These are phyloP conservation scores for Frankliniella fusca DNA, from an alignment of 2,888 invertebrate species.

Conservation along the genomic window DNA sequence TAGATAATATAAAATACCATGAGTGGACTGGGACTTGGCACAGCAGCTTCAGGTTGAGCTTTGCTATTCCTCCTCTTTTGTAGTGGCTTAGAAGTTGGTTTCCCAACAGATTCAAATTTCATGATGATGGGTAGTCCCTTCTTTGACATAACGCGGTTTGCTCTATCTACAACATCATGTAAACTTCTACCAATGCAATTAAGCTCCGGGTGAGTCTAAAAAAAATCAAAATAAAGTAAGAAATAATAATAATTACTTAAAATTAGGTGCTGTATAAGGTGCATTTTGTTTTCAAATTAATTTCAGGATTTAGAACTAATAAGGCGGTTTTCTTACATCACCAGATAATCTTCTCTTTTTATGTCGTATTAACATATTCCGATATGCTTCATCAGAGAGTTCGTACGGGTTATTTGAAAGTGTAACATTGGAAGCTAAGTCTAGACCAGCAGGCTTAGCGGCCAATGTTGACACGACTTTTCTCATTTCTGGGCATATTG, in stretches of 20 bases:
- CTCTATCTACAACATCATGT: slow-evolving; percentile 60
- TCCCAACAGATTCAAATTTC: background rate
- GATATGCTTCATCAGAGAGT: slow-evolving; percentile 61
- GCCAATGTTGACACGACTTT: slow-evolving; percentile 51
- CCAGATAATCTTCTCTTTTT: slow-evolving; percentile 65
- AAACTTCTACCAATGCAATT: slow-evolving; percentile 72
- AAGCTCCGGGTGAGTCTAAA: slow-evolving; percentile 67
- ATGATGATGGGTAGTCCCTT: background rate
- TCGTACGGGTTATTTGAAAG: slow-evolving; percentile 47
- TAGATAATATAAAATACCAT: background rate
- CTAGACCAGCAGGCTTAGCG: slow-evolving; percentile 45
- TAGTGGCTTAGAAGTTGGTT: background rate
- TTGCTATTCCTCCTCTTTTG: slow-evolving; percentile 24
- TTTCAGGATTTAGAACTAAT: no score
- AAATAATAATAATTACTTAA: slow-evolving; percentile 18
- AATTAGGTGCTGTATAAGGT: background rate
- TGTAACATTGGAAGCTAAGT: slow-evolving; percentile 48
- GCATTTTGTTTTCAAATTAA: no score
- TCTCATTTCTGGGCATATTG: slow-evolving; percentile 44
- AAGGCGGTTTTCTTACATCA: slow-evolving; percentile 52
- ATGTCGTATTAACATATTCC: slow-evolving; percentile 65
- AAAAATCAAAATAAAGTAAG: slow-evolving; percentile 37
- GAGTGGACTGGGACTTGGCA: background rate
- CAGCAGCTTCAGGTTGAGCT: background rate
- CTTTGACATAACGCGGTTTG: background rate